phyloP scores from a whole-genome alignment of 1,140 invertebrate genomes.

The Ceratina calcarata region DNA sequence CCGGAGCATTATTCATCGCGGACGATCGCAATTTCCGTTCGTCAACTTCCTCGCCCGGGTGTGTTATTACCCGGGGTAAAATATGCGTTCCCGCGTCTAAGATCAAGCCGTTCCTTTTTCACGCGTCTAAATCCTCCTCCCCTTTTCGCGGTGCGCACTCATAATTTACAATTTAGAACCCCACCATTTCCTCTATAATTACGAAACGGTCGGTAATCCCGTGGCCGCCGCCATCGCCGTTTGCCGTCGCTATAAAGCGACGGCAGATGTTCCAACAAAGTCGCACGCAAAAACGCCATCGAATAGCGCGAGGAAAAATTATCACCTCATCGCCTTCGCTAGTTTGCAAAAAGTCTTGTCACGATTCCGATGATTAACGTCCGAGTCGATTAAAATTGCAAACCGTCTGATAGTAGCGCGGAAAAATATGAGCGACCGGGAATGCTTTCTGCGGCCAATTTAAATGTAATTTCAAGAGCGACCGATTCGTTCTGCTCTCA shows the following conservation, averaged over 20 bases:
- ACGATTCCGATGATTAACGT: too few species aligned
- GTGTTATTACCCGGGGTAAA: conserved; percentile 24
- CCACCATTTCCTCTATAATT: conserved; percentile 42
- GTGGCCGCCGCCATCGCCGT: neutral
- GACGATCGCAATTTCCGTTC: conserved; percentile 30
- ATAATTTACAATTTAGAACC: conserved; percentile 57
- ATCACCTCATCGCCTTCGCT: conserved; percentile 14
- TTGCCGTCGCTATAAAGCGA: conserved; percentile 4
- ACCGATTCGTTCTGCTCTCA: too few species aligned
- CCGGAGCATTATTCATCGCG: neutral
- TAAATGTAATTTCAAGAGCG: neutral
- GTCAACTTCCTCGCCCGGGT: conserved; percentile 4
- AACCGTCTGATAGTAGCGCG: neutral
- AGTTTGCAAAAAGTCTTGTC: too few species aligned
- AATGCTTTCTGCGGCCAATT: too few species aligned
- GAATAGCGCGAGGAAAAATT: conserved; percentile 1
- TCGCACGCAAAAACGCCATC: conserved; percentile 43
- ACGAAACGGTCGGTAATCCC: conserved; percentile 28
- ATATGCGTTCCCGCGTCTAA: conserved; percentile 24
- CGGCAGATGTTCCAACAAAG: conserved; percentile 42
- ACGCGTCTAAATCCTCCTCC: conserved; percentile 30
- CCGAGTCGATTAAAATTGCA: neutral
- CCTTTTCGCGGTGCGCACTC: conserved; percentile 26
- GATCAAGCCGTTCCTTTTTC: conserved; percentile 41
- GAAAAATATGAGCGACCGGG: neutral